Evolutionary conservation across 2,888 invertebrate species (phyloP).

Genomic region (Theodoxus fluviatilis): DNA sequence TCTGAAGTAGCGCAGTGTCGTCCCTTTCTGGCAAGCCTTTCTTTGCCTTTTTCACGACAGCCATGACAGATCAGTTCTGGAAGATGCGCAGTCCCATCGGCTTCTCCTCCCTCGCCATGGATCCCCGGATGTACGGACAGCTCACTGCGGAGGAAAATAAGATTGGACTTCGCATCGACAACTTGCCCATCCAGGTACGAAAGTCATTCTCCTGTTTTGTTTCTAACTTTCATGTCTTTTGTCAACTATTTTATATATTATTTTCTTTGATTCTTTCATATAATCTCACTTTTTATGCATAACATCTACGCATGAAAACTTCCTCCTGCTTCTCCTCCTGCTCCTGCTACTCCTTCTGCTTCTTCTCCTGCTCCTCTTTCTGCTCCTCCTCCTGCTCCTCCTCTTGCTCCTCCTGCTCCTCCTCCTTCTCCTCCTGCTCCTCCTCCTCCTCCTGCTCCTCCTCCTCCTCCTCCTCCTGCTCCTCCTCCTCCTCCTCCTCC

Average conservation of each 20-base stretch:
- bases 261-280: not conserved
- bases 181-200: constrained; percentile 55
- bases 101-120: constrained; percentile 51
- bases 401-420: no score
- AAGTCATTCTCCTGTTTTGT: no score
- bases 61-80: constrained; percentile 59
- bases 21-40: no score
- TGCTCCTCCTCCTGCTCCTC: no score
- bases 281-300: not conserved
- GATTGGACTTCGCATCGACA: constrained; percentile 51
- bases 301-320: not conserved
- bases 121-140: constrained; percentile 53
- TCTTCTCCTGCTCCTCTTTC: no score
- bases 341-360: no score
- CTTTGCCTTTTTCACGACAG: constrained; percentile 37
- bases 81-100: constrained; percentile 54
- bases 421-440: no score
- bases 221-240: not conserved
- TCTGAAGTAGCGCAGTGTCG: no score
- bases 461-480: no score
- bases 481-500: no score
- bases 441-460: no score
- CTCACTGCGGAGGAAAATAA: constrained; percentile 43
- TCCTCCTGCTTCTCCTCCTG: no score
- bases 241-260: not conserved